Conservation (phyloP, 2,888 invertebrate species). For the Diploptera punctata region DNA sequence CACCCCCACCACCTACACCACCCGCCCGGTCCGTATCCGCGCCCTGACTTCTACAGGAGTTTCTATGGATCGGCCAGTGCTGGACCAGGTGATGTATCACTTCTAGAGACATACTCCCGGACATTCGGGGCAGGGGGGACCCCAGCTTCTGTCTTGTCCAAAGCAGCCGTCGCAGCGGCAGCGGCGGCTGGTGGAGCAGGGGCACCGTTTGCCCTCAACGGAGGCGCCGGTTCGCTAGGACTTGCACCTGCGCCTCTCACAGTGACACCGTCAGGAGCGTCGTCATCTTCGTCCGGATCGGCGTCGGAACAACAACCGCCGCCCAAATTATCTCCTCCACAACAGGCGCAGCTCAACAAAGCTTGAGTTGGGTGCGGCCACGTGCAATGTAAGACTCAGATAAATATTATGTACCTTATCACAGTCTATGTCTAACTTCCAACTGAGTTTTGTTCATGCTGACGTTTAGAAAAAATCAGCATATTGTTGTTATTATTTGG, state of each 20-base stretch:
- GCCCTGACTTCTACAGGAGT: conserved; percentile 81
- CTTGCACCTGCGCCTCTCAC: conserved; percentile 47
- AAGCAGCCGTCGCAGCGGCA: conserved; percentile 52
- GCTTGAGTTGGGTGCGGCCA: conserved; percentile 43
- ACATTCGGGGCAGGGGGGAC: conserved; percentile 61
- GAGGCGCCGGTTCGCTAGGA: conserved; percentile 42
- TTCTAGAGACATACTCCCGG: conserved; percentile 77
- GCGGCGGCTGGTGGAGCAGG: conserved; percentile 49
- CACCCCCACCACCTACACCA: conserved; percentile 58
- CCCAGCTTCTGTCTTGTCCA: conserved; percentile 52
- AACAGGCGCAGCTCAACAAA: conserved; percentile 35
- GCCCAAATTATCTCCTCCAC: conserved; percentile 29
- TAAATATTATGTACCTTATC: too few species aligned
- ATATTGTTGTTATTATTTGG: too few species aligned
- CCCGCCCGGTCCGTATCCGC: conserved; percentile 65
- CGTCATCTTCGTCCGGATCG: conserved; percentile 62
- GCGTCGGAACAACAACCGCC: conserved; percentile 42
- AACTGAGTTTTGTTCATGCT: too few species aligned
- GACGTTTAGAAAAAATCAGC: too few species aligned
- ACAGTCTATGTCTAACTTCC: too few species aligned
- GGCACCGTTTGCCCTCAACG: conserved; percentile 53
- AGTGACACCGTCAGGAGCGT: conserved; percentile 62
- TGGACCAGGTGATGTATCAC: conserved; percentile 65
- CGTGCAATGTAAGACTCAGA: too few species aligned
- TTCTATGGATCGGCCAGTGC: conserved; percentile 67